phyloP scores from a whole-genome alignment of 2,797 vertebrate genomes.

The Pelobates cultripes region DNA sequence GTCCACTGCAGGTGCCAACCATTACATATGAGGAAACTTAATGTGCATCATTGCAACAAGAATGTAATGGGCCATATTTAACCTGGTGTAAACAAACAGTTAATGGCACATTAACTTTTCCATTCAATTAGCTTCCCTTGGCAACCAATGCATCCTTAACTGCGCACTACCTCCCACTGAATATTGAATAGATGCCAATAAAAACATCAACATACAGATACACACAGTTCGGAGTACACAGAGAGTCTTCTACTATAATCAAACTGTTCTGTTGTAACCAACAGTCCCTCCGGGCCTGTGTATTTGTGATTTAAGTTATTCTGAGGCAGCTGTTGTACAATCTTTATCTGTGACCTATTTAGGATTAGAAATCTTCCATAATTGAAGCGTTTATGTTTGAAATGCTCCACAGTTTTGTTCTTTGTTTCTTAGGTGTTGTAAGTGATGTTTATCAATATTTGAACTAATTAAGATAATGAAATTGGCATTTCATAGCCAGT shows the following conservation, averaged over 20 bases:
- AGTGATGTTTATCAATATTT: constrained; percentile 68
- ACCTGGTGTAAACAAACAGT: constrained; percentile 35
- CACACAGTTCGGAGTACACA: constrained; percentile 20
- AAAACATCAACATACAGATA: constrained; percentile 22
- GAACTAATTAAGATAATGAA: constrained; percentile 61
- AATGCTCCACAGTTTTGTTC: constrained; percentile 67
- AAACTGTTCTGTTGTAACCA: constrained; percentile 37
- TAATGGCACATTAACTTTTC: constrained; percentile 35
- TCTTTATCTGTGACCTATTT: constrained; percentile 66
- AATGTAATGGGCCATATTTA: constrained; percentile 27
- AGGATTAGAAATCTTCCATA: constrained; percentile 65
- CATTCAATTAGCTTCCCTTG: constrained; percentile 22
- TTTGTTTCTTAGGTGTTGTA: constrained; percentile 59
- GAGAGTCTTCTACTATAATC: neutral
- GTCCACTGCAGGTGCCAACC: neutral
- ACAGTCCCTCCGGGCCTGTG: constrained; percentile 43
- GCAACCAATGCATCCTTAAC: constrained; percentile 13
- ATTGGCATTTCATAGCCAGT: neutral
- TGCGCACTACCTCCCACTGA: constrained; percentile 6
- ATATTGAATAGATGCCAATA: constrained; percentile 25
- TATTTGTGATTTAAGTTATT: constrained; percentile 65
- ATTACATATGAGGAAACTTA: neutral
- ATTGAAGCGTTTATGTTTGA: constrained; percentile 70
- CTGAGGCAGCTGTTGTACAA: constrained; percentile 67
- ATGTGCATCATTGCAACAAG: neutral